phyloP scores from a whole-genome alignment of 2,797 vertebrate species.

The Chromis chromis region DNA sequence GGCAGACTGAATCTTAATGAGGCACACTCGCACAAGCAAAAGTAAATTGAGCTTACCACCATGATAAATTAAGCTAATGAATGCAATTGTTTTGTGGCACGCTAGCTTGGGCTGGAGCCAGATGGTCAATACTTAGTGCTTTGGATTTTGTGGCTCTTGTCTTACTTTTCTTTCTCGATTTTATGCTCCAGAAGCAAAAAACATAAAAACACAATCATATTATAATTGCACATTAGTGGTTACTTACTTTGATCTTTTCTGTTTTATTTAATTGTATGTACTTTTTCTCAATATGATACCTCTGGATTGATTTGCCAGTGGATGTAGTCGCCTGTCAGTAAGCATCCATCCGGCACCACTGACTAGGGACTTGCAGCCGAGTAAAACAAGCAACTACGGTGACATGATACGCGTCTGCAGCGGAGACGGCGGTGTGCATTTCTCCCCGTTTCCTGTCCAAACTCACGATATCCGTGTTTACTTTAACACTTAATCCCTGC shows the following conservation, averaged over 20 bases:
- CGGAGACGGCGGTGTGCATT: constrained; percentile 59
- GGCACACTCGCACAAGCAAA: constrained; percentile 80
- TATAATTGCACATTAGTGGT: neutral
- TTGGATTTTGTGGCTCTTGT: constrained; percentile 66
- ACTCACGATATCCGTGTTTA: constrained; percentile 78
- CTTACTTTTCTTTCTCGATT: constrained; percentile 35
- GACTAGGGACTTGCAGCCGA: constrained; percentile 57
- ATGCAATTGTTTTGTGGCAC: constrained; percentile 85
- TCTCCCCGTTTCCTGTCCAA: constrained; percentile 70
- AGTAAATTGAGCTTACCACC: constrained; percentile 88
- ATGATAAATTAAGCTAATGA: constrained; percentile 89
- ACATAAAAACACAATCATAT: neutral
- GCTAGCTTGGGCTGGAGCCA: constrained; percentile 84
- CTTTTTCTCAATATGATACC: constrained; percentile 16
- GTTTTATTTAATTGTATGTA: neutral
- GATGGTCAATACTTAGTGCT: constrained; percentile 82
- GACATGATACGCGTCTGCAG: constrained; percentile 63
- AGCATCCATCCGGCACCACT: constrained; percentile 49
- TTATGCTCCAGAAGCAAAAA: neutral
- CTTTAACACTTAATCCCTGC: constrained; percentile 79
- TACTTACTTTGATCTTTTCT: neutral
- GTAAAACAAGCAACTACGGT: constrained; percentile 69
- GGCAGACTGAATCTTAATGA: constrained; percentile 86
- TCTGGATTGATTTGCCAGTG: constrained; percentile 43
- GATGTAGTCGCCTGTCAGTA: constrained; percentile 29